Evolutionary conservation across 2,113 vertebrate genomes (phyloP).

Genomic region (Entomyzon cyanotis): DNA sequence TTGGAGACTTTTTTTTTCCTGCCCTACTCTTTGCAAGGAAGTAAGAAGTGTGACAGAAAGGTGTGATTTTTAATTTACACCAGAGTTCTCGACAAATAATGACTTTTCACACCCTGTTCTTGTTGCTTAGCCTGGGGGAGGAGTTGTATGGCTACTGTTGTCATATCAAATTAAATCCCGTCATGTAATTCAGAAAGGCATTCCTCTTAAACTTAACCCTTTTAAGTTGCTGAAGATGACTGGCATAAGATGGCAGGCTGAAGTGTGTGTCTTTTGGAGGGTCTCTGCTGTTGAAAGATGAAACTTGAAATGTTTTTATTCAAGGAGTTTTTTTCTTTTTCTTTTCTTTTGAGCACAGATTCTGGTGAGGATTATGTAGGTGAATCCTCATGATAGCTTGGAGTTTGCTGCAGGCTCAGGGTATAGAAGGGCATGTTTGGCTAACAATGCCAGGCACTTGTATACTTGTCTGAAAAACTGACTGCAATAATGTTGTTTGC

Average conservation of each 20-base stretch:
- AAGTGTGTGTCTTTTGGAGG: neutral
- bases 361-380: neutral
- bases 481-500: neutral
- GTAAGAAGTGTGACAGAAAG: conserved; percentile 75
- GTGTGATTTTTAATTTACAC: conserved; percentile 85
- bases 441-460: accelerated
- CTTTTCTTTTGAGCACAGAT: neutral
- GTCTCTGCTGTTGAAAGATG: neutral
- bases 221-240: neutral
- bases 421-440: neutral
- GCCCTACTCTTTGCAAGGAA: conserved; percentile 63
- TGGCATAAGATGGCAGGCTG: neutral
- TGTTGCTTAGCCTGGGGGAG: conserved; percentile 67
- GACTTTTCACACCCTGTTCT: conserved; percentile 77
- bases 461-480: neutral
- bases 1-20: neutral
- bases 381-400: neutral
- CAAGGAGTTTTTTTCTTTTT: too few relatives aligned
- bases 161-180: conserved; percentile 65
- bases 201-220: conserved; percentile 69
- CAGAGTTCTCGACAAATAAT: conserved; percentile 75
- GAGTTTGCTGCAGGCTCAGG: neutral
- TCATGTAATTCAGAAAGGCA: conserved; percentile 31
- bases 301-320: neutral
- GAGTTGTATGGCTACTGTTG: conserved; percentile 71